Conservation (phyloP, 2,113 vertebrate species). For the Suricata suricatta region DNA sequence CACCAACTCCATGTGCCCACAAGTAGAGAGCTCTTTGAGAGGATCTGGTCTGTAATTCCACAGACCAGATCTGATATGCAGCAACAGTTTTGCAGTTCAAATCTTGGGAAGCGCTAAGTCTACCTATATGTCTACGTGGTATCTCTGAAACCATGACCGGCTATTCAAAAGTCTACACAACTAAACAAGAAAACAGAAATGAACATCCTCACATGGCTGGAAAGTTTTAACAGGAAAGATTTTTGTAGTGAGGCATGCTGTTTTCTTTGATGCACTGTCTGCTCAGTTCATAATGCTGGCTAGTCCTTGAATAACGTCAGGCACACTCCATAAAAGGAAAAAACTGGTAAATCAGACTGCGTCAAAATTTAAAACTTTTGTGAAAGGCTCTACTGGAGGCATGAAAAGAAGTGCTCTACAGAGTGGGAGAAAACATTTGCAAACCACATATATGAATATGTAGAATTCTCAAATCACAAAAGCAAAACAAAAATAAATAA, state of each 20-base stretch:
- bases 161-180: not conserved
- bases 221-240: not conserved
- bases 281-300: not conserved
- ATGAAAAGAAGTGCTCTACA: not conserved
- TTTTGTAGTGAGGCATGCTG: not conserved
- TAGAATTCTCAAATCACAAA: not conserved
- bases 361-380: slow-evolving; percentile 2
- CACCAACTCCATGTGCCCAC: not conserved
- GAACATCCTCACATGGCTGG: not conserved
- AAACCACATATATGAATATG: not conserved
- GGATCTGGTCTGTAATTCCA: not conserved
- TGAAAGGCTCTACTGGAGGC: not conserved
- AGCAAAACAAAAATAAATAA: not conserved
- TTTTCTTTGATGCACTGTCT: not conserved
- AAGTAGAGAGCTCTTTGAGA: not conserved
- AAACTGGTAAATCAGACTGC: not conserved
- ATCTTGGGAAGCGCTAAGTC: not conserved
- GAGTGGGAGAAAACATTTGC: not conserved
- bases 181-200: not conserved
- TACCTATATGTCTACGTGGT: not conserved
- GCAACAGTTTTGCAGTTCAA: not conserved
- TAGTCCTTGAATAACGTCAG: not conserved
- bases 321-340: not conserved
- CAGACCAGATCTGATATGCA: not conserved
- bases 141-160: not conserved